Conservation (phyloP, 2,888 invertebrate genomes). For the Microplitis manilae region DNA sequence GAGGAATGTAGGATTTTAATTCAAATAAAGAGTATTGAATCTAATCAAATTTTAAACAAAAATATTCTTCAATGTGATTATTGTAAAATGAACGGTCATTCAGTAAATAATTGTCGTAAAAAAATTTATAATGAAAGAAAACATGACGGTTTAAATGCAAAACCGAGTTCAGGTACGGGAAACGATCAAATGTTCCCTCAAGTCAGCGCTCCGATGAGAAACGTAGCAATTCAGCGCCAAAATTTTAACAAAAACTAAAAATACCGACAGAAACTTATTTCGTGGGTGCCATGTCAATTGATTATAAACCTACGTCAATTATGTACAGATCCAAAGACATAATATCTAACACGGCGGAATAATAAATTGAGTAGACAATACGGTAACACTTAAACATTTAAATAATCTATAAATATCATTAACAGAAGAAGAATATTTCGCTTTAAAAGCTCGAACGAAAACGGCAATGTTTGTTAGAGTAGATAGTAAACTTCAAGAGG, state of each 20-base stretch:
- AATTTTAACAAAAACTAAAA: too few species aligned
- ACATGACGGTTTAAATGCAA: neutral
- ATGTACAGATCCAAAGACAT: conserved; percentile 7
- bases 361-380: conserved; percentile 1
- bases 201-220: too few species aligned
- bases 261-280: too few species aligned
- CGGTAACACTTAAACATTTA: neutral
- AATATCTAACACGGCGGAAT: neutral
- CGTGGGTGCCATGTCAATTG: neutral
- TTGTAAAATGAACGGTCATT: conserved; percentile 12
- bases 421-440: conserved; percentile 7
- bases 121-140: neutral
- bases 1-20: too few species aligned
- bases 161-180: too few species aligned
- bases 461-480: conserved; percentile 26
- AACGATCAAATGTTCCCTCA: too few species aligned
- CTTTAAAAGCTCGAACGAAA: conserved; percentile 27
- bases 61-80: too few species aligned
- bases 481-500: neutral
- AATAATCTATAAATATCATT: neutral
- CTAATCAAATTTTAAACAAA: too few species aligned
- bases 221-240: too few species aligned
- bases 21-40: too few species aligned
- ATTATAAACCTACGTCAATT: conserved; percentile 8
- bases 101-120: conserved; percentile 16